Conservation (phyloP, 2,797 vertebrate species). For the Tangara arthus region DNA sequence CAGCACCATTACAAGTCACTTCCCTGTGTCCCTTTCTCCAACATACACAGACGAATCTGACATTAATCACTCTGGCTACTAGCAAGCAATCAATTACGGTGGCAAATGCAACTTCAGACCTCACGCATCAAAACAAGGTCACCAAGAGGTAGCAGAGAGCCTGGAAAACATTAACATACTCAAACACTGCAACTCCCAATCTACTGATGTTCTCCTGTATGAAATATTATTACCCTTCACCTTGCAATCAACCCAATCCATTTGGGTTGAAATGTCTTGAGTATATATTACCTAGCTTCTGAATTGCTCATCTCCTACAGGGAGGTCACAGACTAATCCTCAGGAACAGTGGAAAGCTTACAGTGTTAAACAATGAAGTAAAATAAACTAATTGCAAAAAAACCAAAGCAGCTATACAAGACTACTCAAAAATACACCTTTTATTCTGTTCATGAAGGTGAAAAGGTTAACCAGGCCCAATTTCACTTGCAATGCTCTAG, state of each 20-base stretch:
- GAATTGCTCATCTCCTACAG: background rate
- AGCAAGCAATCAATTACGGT: slow-evolving; percentile 24
- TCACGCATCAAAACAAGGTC: slow-evolving; percentile 41
- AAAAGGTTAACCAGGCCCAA: background rate
- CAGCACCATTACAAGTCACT: background rate
- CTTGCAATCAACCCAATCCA: background rate
- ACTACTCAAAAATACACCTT: background rate
- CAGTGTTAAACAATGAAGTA: background rate
- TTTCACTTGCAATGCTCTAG: background rate
- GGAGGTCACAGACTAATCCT: background rate
- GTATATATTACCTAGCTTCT: background rate
- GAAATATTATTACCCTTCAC: slow-evolving; percentile 29
- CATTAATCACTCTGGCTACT: slow-evolving; percentile 28
- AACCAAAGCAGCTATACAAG: background rate
- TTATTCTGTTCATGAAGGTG: background rate
- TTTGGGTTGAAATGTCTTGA: background rate
- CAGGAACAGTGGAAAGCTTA: background rate
- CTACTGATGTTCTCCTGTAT: background rate
- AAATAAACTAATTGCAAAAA: background rate
- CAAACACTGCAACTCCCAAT: background rate
- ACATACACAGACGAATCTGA: background rate
- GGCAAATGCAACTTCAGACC: slow-evolving; percentile 24
- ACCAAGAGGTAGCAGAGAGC: slow-evolving; percentile 8
- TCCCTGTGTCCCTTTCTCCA: background rate
- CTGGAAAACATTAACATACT: slow-evolving; percentile 26